Evolutionary conservation across 1,140 invertebrate genomes (phyloP), one percentile per base, ranked within the genome.

Genomic region (Pantala flavescens): DNA sequence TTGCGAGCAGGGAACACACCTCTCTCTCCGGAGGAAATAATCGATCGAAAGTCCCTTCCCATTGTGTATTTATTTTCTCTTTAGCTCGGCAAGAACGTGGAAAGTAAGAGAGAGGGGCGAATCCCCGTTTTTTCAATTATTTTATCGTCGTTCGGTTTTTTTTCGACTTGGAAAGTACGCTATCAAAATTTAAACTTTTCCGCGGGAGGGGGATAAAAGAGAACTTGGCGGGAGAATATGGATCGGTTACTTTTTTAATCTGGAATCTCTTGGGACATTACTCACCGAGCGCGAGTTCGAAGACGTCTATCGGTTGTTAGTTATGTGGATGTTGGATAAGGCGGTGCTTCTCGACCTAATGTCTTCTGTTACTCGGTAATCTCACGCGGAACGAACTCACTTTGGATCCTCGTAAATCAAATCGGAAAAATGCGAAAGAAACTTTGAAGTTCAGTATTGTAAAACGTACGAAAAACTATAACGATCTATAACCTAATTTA

Each of bases 291-390:
- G 49, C 3, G 49, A 16, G 49, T 63, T 63, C 49, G 49, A 63
- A 63, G 49, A 63, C 49, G 49, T 63, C 49, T 63, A 63, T 63
- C 49, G 49, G 49, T 63, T 21, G 49, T 63, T 63, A 63, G 49
- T 63, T 21, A 63, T 63, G 49, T 1, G 49, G 2, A 12, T 3
- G n/a, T 63, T 3, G 49, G 49, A 63, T 63, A 21, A 19, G 12
- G 49, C 16, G 12, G 49, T 63, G 16, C 28, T 36, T 36, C 28
- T 36, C 28, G 28, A 36, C 28, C 28, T 36, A 36, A 36, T 36
- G 28, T 36, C 28, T 36, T 36, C 28, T 9, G 28, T 36, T n/a
- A n/a, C n/a, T n/a, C n/a, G 28, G 28, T 9, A 36, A 2, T 5
- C 28, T 36, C 9, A 36, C 28, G 28, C 9, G 28, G n/a, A n/a